Percentiles rank a stretch among this genome's conserved stretches.
Conservation (phyloP, 2,113 vertebrate genomes). For the Hypomesus transpacificus region DNA sequence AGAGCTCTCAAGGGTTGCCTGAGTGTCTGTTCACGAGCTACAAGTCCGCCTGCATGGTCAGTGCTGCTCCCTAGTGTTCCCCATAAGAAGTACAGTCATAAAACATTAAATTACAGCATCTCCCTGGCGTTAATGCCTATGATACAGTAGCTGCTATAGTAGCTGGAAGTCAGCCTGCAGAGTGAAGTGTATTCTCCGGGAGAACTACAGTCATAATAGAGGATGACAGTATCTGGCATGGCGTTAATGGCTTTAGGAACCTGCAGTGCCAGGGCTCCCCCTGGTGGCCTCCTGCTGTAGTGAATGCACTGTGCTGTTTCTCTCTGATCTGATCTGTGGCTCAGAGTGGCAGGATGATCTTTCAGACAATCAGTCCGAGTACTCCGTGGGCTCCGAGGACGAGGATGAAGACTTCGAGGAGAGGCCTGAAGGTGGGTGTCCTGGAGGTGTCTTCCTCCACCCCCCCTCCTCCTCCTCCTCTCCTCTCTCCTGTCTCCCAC, state of each 20-base stretch:
- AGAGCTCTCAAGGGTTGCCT: too few relatives aligned
- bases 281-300: constrained; percentile 63
- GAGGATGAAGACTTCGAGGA: constrained; percentile 99
- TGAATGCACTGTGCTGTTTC: constrained; percentile 69
- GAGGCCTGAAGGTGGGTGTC: constrained; percentile 84
- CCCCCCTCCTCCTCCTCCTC: neutral
- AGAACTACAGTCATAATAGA: constrained; percentile 3
- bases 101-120: too few relatives aligned
- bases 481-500: neutral
- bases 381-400: constrained; percentile 96
- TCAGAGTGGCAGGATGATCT: constrained; percentile 98
- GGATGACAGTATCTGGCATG: constrained; percentile 31
- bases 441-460: neutral
- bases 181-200: constrained; percentile 2
- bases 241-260: constrained; percentile 47
- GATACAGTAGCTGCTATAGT: too few relatives aligned
- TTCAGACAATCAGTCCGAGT: constrained; percentile 98
- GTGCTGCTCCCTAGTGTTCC: neutral
- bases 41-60: too few relatives aligned
- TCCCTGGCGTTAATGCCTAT: too few relatives aligned
- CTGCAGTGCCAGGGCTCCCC: constrained; percentile 64
- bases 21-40: too few relatives aligned
- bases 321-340: constrained; percentile 70
- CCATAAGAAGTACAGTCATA: too few relatives aligned
- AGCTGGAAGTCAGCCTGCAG: neutral